Percentiles rank a stretch among this genome's conserved stretches.
phyloP scores from a whole-genome alignment of 2,888 invertebrate species.

The Pelosia muscerda region DNA sequence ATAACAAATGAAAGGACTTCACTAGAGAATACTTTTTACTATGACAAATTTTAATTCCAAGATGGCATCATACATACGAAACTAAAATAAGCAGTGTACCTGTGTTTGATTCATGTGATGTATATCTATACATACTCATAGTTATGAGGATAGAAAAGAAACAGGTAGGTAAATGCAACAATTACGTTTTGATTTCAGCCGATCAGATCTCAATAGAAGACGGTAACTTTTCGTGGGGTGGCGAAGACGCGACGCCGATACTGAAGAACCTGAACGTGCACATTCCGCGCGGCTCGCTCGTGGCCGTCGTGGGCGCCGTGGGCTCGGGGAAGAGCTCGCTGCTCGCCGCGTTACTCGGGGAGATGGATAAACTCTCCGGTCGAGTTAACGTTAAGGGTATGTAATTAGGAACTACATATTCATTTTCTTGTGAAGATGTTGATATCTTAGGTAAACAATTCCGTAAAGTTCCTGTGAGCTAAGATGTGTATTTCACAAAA shows the following conservation, averaged over 20 bases:
- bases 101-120: too few relatives aligned
- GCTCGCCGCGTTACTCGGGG: constrained; percentile 94
- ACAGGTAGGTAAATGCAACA: not conserved
- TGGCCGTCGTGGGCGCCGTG: constrained; percentile 95
- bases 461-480: too few relatives aligned
- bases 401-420: not conserved
- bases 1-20: too few relatives aligned
- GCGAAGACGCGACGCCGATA: constrained; percentile 88
- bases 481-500: too few relatives aligned
- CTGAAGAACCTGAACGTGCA: constrained; percentile 92
- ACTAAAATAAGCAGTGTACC: too few relatives aligned
- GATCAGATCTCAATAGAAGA: constrained; percentile 93
- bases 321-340: constrained; percentile 97
- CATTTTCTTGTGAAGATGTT: not conserved
- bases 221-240: constrained; percentile 96
- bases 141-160: not conserved
- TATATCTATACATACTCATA: too few relatives aligned
- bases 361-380: constrained; percentile 95
- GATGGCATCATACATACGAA: too few relatives aligned
- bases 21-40: too few relatives aligned
- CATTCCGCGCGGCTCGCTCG: constrained; percentile 89
- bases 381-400: constrained; percentile 94
- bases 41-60: too few relatives aligned
- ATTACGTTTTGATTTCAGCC: constrained; percentile 75
- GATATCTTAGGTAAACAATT: too few relatives aligned